Conservation (phyloP, 1,140 invertebrate species). For the Akabosia matsudoensis region DNA sequence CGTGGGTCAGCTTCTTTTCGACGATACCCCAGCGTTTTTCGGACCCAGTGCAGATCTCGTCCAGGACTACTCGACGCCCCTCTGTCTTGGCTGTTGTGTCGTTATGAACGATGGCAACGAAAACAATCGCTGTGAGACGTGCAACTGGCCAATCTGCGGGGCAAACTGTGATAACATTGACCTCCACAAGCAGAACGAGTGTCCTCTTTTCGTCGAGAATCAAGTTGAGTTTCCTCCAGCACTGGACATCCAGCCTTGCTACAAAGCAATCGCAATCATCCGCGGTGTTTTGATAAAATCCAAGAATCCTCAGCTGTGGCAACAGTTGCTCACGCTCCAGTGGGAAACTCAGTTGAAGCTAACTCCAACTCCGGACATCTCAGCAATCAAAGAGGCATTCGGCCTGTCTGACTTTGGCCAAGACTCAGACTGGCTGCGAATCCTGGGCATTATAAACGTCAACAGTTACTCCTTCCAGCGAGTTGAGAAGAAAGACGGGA, state of each 20-base stretch:
- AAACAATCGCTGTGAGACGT: slow-evolving; percentile 32
- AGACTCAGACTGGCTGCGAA: slow-evolving; percentile 29
- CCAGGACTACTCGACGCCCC: slow-evolving; percentile 28
- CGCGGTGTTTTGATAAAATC: slow-evolving; percentile 31
- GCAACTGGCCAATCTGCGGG: slow-evolving; percentile 41
- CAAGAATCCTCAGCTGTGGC: slow-evolving; percentile 20
- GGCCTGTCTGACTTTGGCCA: slow-evolving; percentile 29
- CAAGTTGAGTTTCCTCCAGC: slow-evolving; percentile 32
- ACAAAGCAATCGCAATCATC: slow-evolving; percentile 33
- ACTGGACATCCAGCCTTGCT: slow-evolving; percentile 33
- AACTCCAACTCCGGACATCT: slow-evolving; percentile 24
- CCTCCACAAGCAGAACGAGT: slow-evolving; percentile 32
- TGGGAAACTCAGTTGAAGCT: slow-evolving; percentile 24
- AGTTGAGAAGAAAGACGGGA: slow-evolving; percentile 30
- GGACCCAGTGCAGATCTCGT: slow-evolving; percentile 37
- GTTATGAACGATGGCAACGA: slow-evolving; percentile 38
- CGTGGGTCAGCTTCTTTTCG: slow-evolving; percentile 25
- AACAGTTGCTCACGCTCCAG: slow-evolving; percentile 30
- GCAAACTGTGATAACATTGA: slow-evolving; percentile 32
- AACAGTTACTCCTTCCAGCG: slow-evolving; percentile 37
- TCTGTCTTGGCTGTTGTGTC: slow-evolving; percentile 35
- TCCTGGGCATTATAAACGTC: slow-evolving; percentile 34
- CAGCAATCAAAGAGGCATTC: slow-evolving; percentile 31
- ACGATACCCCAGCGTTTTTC: slow-evolving; percentile 30
- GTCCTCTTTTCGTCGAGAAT: slow-evolving; percentile 27